Base-by-base conservation (phyloP, 2,888 invertebrate species). In the Crematogaster levior region DNA sequence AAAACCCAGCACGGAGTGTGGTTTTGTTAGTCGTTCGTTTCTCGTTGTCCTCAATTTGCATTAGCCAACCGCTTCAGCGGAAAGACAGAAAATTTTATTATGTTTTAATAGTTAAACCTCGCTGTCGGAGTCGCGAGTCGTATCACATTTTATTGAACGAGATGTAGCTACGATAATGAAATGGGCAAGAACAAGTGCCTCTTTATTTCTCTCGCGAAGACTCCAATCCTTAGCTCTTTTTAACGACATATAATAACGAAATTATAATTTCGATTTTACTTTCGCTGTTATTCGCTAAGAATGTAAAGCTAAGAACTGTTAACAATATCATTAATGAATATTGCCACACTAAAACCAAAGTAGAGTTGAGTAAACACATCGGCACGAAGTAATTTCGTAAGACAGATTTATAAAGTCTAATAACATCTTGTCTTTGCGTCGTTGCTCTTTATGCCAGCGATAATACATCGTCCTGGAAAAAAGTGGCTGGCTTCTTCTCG, bases 1-100 rank as follows among this genome's bases (percentile, higher is more conserved):
- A 79, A 79, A 79, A 68, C 15, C 40, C 75, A n/a, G 70, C 70
- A 43, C 43, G 70, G 7, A 27, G 70, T 43, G 70, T 40, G 56
- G 21, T 79, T 79, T 56, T 43, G 56, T 46, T 34, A 40, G 51
- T 27, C 37, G 63, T 21, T 77, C 77, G 77, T 68, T 70, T 68
- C 68, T 53, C 77, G 43, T 77, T 46, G 68, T 68, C 56, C 77
- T 79, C 77, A 70, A 70, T 70, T 70, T 70, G 34, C 43, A 46
- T 79, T 79, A 68, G 34, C 34, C 24, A 18, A 12, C 12, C 56
- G 30, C 18, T 46, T 61, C 43, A 43, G 56, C 6, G 43, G 30
- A 18, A 34, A 40, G 27, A 18, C n/a, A 4, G 34, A 43, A 56
- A 46, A 79, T 34, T 79, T 79, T 43, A 56, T 79, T 79, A 56